Base-by-base conservation (phyloP, 2,113 vertebrate species). In the Tor tambroides region DNA sequence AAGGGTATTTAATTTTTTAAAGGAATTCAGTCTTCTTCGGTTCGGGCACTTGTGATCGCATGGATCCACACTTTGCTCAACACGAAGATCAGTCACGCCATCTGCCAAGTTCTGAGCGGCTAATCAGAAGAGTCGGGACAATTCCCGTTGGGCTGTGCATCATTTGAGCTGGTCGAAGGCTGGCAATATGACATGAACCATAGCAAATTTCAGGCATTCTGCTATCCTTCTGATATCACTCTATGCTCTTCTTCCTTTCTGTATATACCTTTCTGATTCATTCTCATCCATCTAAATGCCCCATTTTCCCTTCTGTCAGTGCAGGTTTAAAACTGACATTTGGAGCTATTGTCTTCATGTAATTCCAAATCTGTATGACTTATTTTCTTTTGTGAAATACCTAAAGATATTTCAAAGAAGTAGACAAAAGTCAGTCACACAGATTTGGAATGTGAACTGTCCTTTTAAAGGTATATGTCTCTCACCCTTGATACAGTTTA, bases 1-100 rank as follows among this genome's bases (percentile, higher is more conserved):
- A 90, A 88, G 84, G 79, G 46, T 86, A 26, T 83, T 86, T 69
- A 71, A 88, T 77, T 77, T 86, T 89, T 90, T 59, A 72, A 54
- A 78, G 49, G 1, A 9, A 78, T 87, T 67, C 76, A 85, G 49
- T 81, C 56, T 30, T 51, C 65, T 86, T 21, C 15, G 15, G 74
- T 46, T 86, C 2, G 26, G 84, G 85, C 41, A 49, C 61, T 75
- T 63, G 43, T 78, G 74, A 67, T 43, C 80, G 41, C 12, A 67
- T n/a, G 8, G 46, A 21, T 15, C 86, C 86, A 90, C 89, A 90
- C 84, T 88, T 30, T 28, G 61, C 79, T 72, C 51, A 3, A 72
- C 83, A 81, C 32, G 85, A 84, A 88, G 75, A 56, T 21, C 43
- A 89, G 56, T 83, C 69, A 86, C 63, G 30, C 43, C 26, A 87